phyloP scores from a whole-genome alignment of 2,888 invertebrate genomes.

The Ecdyonurus torrentis region DNA sequence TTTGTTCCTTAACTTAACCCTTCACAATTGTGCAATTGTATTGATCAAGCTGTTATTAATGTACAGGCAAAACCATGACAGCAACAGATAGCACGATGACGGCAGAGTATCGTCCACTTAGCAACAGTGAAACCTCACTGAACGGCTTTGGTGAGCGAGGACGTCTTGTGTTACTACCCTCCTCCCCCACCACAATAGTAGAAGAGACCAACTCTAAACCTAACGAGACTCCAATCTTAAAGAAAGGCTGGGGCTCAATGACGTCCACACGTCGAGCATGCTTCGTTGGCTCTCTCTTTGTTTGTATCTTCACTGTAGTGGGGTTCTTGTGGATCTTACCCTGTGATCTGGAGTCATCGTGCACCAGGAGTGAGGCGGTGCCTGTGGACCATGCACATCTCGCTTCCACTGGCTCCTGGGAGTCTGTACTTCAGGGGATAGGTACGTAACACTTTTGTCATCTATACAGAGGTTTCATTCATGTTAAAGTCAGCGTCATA shows the following conservation, averaged over 20 bases:
- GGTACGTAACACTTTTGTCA: constrained; percentile 20
- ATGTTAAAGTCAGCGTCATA: no score
- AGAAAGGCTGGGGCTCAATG: constrained; percentile 27
- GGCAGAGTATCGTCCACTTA: background rate
- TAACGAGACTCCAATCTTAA: background rate
- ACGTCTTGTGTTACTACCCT: background rate
- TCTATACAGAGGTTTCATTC: background rate
- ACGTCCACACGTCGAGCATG: constrained; percentile 47
- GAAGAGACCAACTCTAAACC: background rate
- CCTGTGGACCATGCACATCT: constrained; percentile 13
- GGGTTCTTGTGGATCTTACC: constrained; percentile 61
- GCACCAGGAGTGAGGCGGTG: background rate
- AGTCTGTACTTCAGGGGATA: constrained; percentile 24
- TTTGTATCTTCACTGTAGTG: constrained; percentile 51
- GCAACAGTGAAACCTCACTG: background rate
- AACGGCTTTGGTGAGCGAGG: background rate
- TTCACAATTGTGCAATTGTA: no score
- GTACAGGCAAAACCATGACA: background rate
- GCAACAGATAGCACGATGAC: background rate
- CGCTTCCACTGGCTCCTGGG: constrained; percentile 23
- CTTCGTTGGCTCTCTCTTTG: constrained; percentile 49
- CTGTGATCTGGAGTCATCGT: constrained; percentile 36
- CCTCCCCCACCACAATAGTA: background rate
- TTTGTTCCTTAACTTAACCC: no score
- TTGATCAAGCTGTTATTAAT: no score